phyloP scores from a whole-genome alignment of 2,888 invertebrate species.

The Tuta absoluta region DNA sequence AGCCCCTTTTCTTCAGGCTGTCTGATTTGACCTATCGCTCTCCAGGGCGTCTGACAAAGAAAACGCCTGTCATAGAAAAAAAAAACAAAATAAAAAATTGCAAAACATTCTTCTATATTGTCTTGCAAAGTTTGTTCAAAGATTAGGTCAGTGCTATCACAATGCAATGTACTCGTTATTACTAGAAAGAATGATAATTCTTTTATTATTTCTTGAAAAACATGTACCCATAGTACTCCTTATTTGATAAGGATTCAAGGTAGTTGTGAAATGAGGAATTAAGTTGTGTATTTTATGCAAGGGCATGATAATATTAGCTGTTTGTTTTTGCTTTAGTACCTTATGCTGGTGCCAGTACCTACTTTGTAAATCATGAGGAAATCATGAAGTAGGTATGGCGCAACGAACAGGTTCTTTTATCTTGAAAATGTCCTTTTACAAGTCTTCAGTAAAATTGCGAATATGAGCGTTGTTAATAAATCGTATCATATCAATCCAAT shows the following conservation, averaged over 20 bases:
- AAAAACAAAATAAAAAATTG: slow-evolving; percentile 9
- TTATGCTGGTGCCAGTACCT: slow-evolving; percentile 5
- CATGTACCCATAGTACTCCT: neutral
- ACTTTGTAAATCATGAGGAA: slow-evolving; percentile 8
- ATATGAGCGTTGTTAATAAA: too few species aligned
- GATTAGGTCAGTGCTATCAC: slow-evolving; percentile 28
- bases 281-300: slow-evolving; percentile 24
- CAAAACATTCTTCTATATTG: neutral
- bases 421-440: too few species aligned
- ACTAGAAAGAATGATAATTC: slow-evolving; percentile 20
- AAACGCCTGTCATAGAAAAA: neutral
- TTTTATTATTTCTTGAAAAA: slow-evolving; percentile 22
- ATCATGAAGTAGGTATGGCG: neutral
- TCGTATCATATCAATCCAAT: too few species aligned
- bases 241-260: slow-evolving; percentile 27
- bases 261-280: slow-evolving; percentile 25
- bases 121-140: slow-evolving; percentile 15
- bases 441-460: too few species aligned
- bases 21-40: too few species aligned
- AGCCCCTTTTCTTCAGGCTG: too few species aligned
- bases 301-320: slow-evolving; percentile 25
- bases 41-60: too few species aligned
- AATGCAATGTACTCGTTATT: slow-evolving; percentile 28
- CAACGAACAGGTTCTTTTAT: neutral
- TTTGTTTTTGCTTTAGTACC: slow-evolving; percentile 13